A percentile compares a stretch with the other conserved stretches of the same genome.
These are phyloP conservation scores for Astropecten irregularis DNA, from an alignment of 53 echinoderm and acorn worm genomes.

Conservation along the genomic window DNA sequence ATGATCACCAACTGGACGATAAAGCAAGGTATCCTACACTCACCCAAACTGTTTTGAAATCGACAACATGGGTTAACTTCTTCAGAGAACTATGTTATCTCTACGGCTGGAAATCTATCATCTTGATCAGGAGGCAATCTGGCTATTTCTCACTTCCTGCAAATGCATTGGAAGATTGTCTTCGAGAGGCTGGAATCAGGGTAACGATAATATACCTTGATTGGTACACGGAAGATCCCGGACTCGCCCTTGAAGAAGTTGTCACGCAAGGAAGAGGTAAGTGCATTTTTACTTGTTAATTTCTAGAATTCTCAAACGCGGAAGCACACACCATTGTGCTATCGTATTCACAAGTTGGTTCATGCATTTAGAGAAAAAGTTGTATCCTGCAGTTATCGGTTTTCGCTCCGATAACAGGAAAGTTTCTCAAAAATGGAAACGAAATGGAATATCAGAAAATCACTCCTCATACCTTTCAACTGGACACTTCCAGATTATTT, in stretches of 20 bases:
- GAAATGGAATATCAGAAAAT: too few species aligned
- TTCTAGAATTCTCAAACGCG: too few species aligned
- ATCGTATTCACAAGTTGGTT: too few species aligned
- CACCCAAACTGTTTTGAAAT: constrained; percentile 8
- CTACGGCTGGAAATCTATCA: neutral
- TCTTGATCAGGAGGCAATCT: neutral
- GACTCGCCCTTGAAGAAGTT: neutral
- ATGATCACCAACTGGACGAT: constrained; percentile 41
- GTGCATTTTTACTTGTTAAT: neutral
- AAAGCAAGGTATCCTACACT: constrained; percentile 50
- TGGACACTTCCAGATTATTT: too few species aligned
- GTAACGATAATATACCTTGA: neutral
- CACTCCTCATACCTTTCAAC: too few species aligned
- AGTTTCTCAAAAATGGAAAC: too few species aligned
- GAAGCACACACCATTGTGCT: too few species aligned
- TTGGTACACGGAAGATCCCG: neutral
- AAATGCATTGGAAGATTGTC: neutral
- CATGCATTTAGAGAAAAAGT: too few species aligned
- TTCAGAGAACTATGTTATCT: neutral
- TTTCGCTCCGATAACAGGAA: too few species aligned
- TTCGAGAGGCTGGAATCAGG: neutral
- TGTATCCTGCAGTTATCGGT: too few species aligned
- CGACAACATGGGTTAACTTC: neutral
- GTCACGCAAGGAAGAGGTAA: constrained; percentile 26
- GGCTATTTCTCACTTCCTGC: neutral